Evolutionary conservation across 1,140 invertebrate genomes (phyloP).

Genomic region (Drosophila teissieri): DNA sequence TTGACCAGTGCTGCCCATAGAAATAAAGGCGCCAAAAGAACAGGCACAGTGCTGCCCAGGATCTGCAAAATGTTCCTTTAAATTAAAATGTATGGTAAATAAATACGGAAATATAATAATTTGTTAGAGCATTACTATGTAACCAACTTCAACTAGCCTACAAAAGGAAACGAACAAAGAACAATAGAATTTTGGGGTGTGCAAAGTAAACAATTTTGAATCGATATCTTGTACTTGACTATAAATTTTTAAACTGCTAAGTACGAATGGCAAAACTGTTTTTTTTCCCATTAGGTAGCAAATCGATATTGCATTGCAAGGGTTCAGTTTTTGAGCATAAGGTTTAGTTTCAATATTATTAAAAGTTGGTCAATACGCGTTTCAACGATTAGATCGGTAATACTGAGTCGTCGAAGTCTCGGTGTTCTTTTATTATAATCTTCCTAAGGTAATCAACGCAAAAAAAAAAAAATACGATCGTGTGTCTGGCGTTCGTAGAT

Average conservation of each 20-base stretch:
- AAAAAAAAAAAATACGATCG: neutral
- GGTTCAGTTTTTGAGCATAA: neutral
- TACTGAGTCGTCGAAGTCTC: neutral
- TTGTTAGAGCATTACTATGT: too few relatives aligned
- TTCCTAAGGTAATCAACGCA: neutral
- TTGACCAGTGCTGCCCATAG: constrained; percentile 10
- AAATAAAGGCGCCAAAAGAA: neutral
- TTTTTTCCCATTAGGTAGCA: neutral
- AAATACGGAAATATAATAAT: too few relatives aligned
- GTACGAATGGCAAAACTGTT: neutral
- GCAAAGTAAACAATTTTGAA: neutral
- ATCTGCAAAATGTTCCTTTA: neutral
- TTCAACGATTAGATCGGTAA: neutral
- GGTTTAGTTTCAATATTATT: too few relatives aligned
- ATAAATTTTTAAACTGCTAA: neutral
- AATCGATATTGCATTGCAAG: neutral
- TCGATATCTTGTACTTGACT: too few relatives aligned
- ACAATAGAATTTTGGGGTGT: neutral
- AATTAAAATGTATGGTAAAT: neutral
- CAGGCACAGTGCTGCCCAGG: neutral
- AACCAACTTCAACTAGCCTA: too few relatives aligned
- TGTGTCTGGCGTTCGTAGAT: constrained; percentile 21
- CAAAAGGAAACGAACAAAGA: too few relatives aligned
- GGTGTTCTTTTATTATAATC: constrained; percentile 4
- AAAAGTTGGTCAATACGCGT: neutral